A percentile compares a stretch with the other conserved stretches of the same genome.
phyloP scores from a whole-genome alignment of 2,113 vertebrate genomes.

The Oryzias woworae region DNA sequence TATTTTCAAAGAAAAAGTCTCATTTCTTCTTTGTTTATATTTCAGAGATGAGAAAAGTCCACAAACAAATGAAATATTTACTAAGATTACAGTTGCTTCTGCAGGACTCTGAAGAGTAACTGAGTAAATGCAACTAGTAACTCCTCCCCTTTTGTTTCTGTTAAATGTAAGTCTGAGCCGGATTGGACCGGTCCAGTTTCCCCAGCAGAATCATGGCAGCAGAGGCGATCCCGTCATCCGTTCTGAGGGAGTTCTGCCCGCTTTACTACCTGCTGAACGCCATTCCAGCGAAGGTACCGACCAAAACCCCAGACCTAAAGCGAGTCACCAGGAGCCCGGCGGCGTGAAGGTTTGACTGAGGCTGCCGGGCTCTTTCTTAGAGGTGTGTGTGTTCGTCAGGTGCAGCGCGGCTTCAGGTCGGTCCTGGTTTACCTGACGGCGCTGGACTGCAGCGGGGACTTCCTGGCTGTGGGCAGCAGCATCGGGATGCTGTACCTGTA shows the following conservation, averaged over 20 bases:
- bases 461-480: conserved; percentile 95
- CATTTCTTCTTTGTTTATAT: too few species aligned
- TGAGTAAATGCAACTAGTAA: too few species aligned
- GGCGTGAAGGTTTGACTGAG: neutral
- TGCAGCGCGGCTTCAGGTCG: conserved; percentile 94
- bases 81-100: too few species aligned
- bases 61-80: too few species aligned
- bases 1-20: too few species aligned
- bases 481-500: conserved; percentile 96
- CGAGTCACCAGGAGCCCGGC: neutral
- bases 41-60: too few species aligned
- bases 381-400: conserved; percentile 31
- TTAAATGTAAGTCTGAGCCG: neutral
- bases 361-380: neutral
- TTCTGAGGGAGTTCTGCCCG: conserved; percentile 92
- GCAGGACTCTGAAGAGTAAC: too few species aligned
- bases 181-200: conserved; percentile 11
- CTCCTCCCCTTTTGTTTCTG: neutral
- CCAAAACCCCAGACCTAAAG: neutral
- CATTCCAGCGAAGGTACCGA: conserved; percentile 85
- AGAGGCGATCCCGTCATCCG: conserved; percentile 54
- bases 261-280: conserved; percentile 91
- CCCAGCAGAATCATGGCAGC: conserved; percentile 79
- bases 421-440: conserved; percentile 93
- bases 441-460: conserved; percentile 90